Evolutionary conservation across 1,140 invertebrate species (phyloP).

Genomic region (Oryctes rhinoceros): DNA sequence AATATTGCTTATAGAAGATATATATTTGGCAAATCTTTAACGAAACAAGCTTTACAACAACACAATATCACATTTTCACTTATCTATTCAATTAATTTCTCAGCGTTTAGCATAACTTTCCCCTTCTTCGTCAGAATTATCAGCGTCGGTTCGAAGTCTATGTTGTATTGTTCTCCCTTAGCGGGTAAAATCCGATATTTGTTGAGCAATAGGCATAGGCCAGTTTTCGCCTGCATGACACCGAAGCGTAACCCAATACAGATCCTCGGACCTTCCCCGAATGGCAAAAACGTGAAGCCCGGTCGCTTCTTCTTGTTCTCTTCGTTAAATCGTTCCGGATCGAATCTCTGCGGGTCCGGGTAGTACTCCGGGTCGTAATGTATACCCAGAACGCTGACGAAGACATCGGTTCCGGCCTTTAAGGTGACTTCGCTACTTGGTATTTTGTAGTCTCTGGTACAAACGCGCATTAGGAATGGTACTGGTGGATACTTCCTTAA

Average conservation of each 20-base stretch:
- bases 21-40: too few relatives aligned
- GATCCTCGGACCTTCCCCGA: neutral
- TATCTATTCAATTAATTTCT: neutral
- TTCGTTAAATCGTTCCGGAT: neutral
- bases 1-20: too few relatives aligned
- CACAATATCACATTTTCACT: neutral
- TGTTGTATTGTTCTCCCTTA: neutral
- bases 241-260: neutral
- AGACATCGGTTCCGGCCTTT: neutral
- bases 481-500: constrained; percentile 9
- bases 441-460: constrained; percentile 6
- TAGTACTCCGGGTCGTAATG: neutral
- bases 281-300: neutral
- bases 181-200: neutral
- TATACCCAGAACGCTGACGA: neutral
- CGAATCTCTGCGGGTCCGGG: neutral
- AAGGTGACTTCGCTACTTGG: neutral
- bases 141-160: neutral
- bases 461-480: neutral
- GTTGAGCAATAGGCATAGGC: neutral
- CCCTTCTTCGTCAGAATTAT: neutral
- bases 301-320: neutral
- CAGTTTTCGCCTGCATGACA: neutral
- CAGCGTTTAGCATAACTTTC: neutral
- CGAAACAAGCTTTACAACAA: too few relatives aligned